Conservation (phyloP, 35 echinoderm and acorn worm species). For the Lytechinus pictus region DNA sequence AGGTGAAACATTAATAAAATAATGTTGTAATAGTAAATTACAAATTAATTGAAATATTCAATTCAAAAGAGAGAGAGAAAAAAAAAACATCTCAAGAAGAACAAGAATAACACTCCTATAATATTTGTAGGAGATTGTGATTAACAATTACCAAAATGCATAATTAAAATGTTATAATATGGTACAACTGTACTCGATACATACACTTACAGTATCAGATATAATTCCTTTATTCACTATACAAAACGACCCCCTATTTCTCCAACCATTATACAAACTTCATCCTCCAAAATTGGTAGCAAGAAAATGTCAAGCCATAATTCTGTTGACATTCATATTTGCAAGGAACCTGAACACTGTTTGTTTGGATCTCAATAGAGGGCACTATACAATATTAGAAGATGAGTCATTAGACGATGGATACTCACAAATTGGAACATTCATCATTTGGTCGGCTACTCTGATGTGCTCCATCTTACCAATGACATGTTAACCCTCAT, state of each 20-base stretch:
- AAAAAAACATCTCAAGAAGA: no score
- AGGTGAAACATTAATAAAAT: no score
- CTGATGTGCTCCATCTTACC: neutral
- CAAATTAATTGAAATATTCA: no score
- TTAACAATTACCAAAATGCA: no score
- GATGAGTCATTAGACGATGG: neutral
- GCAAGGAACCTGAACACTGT: neutral
- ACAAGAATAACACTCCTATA: no score
- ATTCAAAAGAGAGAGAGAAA: no score
- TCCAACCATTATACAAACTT: neutral
- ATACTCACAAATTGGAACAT: neutral
- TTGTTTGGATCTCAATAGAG: conserved; percentile 19
- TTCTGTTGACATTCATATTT: conserved; percentile 6
- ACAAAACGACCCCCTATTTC: neutral
- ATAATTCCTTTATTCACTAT: neutral
- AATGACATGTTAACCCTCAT: neutral
- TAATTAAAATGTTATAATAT: neutral
- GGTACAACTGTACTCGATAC: neutral
- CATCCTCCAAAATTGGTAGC: neutral
- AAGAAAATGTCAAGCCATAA: neutral
- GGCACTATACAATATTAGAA: conserved; percentile 10
- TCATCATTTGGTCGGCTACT: neutral
- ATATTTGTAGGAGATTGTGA: no score
- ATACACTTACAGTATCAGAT: neutral
- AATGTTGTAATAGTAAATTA: no score